phyloP scores from a whole-genome alignment of 53 echinoderm and acorn worm species.

The Echinometra lucunter region DNA sequence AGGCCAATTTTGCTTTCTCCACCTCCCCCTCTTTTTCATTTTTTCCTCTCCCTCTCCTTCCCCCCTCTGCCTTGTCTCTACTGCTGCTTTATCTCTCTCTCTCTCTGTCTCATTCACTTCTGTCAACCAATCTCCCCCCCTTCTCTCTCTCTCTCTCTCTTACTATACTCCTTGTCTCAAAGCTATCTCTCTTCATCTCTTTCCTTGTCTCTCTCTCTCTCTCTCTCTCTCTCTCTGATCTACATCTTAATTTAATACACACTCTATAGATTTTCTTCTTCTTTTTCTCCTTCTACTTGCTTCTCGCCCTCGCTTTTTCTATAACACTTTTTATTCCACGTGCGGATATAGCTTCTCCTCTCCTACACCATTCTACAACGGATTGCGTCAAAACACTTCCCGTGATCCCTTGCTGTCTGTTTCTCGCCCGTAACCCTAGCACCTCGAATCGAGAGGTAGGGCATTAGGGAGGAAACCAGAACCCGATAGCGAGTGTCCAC shows the following conservation, averaged over 20 bases:
- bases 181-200: neutral
- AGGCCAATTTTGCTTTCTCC: no score
- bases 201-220: neutral
- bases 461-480: conserved; percentile 28
- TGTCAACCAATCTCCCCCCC: no score
- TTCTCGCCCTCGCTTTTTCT: neutral
- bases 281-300: neutral
- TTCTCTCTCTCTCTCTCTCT: neutral
- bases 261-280: neutral
- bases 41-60: neutral
- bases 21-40: neutral
- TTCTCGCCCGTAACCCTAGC: conserved; percentile 20
- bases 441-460: neutral
- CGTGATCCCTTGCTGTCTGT: conserved; percentile 36
- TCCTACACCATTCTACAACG: neutral
- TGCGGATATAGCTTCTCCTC: neutral
- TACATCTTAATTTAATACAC: no score
- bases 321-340: neutral
- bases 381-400: conserved; percentile 19
- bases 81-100: neutral
- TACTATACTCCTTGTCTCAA: neutral
- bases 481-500: conserved; percentile 9
- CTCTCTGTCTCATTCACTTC: neutral
- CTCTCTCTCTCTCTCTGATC: neutral
- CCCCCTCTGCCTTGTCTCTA: neutral